These are phyloP conservation scores for Drosophila guanche DNA, from an alignment of 1,140 invertebrate species.

Conservation along the genomic window DNA sequence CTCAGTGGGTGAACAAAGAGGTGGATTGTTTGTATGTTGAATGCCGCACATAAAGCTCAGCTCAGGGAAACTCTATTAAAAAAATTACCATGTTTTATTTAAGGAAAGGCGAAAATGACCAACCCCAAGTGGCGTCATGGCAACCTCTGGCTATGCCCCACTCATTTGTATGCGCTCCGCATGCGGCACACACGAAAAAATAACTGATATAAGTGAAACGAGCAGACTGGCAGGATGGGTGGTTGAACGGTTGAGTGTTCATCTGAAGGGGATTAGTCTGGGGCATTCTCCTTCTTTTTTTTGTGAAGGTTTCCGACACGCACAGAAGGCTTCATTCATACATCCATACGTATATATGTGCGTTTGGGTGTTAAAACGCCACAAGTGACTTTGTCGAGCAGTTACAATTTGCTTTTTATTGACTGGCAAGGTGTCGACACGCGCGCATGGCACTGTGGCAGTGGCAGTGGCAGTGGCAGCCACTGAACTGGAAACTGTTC, in stretches of 20 bases:
- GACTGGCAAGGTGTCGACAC: conserved; percentile 70
- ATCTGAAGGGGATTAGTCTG: conserved; percentile 43
- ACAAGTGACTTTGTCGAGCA: conserved; percentile 76
- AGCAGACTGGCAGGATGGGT: conserved; percentile 18
- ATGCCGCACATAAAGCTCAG: conserved; percentile 25
- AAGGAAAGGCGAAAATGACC: conserved; percentile 54
- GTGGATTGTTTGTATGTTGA: neutral
- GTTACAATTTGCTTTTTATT: conserved; percentile 82
- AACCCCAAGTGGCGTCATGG: conserved; percentile 12
- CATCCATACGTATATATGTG: conserved; percentile 44
- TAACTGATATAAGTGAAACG: conserved; percentile 70
- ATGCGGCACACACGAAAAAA: conserved; percentile 60
- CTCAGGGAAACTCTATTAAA: conserved; percentile 61
- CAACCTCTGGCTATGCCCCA: conserved; percentile 1
- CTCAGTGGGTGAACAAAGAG: conserved; percentile 7
- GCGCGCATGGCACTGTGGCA: conserved; percentile 2
- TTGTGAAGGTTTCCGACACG: conserved; percentile 38
- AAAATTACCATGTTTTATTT: conserved; percentile 74
- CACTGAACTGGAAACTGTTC: conserved; percentile 48
- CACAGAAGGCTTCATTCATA: conserved; percentile 49
- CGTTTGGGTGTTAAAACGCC: conserved; percentile 74
- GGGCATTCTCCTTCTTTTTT: conserved; percentile 24
- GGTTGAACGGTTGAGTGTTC: conserved; percentile 10
- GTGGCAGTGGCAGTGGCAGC: neutral
- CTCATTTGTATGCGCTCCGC: conserved; percentile 71